A percentile compares a stretch with the other conserved stretches of the same genome.
Evolutionary conservation across 30 jellyfish, hydroid and myxozoan species (phyloP).

Genomic region (Cassiopea xamachana): DNA sequence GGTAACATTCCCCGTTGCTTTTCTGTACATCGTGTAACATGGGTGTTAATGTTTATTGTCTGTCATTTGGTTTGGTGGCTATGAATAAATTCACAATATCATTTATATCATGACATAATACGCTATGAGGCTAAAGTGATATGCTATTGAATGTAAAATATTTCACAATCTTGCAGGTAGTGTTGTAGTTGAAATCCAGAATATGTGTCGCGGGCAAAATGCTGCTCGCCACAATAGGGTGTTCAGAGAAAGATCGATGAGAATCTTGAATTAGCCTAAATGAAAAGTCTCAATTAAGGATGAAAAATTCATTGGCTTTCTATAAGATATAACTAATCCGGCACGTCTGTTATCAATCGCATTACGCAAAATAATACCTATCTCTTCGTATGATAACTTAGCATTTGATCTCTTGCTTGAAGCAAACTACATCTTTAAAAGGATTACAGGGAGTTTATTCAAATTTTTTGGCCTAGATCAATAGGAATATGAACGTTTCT

Average conservation of each 20-base stretch:
- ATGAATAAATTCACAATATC: not conserved
- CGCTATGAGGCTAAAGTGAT: not conserved
- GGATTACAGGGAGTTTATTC: not conserved
- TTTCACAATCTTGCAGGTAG: not conserved
- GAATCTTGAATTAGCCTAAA: not conserved
- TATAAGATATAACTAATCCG: not conserved
- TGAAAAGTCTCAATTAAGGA: not conserved
- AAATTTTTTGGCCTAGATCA: not conserved
- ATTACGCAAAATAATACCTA: not conserved
- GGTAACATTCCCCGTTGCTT: too few species aligned
- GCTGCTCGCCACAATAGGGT: not conserved
- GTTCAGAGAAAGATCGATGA: not conserved
- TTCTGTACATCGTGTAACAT: too few species aligned
- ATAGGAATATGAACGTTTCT: not conserved
- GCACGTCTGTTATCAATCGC: not conserved
- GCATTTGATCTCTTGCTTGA: not conserved
- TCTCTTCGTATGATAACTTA: not conserved
- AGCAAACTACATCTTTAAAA: not conserved
- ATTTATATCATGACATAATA: not conserved
- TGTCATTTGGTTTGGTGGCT: not conserved
- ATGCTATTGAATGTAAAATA: too few species aligned
- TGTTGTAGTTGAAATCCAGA: not conserved
- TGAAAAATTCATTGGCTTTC: not conserved
- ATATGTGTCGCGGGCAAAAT: too few species aligned
- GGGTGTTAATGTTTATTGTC: not conserved